Base-by-base conservation (phyloP, 2,888 invertebrate genomes). In the Leucophora obtusa region DNA sequence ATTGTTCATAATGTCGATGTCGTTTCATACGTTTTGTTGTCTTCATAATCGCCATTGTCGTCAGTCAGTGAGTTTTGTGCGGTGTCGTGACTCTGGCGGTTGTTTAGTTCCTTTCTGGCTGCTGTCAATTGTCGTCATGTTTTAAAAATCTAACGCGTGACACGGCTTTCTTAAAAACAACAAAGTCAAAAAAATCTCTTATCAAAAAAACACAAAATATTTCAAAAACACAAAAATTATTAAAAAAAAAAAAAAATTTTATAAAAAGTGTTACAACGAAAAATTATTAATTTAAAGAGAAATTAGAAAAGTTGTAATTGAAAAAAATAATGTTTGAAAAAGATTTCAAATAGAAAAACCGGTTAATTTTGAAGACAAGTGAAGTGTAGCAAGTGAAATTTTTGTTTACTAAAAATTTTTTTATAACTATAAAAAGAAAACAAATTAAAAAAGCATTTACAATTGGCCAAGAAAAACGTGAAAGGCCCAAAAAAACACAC, bases 41-140 rank as follows among this genome's bases (percentile, higher is more conserved):
- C 80, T 80, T 80, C 80, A 79, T 80, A 75, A 80, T 80, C 80
- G 80, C 80, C 80, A 80, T 80, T 80, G 79, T 80, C 84, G 84
- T 83, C 83, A 84, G 84, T 83, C 83, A 87, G 86, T 86, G 85
- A 87, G 86, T 88, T 87, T 86, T 82, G 85, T 86, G 88, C 86
- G 85, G 85, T 86, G 86, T 86, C 85, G 86, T 80, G 79, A 80
- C 79, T 80, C 85, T 86, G 85, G 87, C 87, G 87, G 87, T 84
- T 86, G 86, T 88, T 88, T 87, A 89, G 89, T 89, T 89, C 89
- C 89, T 89, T 89, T 89, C 87, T 88, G 88, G 89, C 89, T 89
- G 89, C 88, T 86, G 89, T 89, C 88, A 88, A 89, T 87, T 87
- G 89, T 89, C 88, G 89, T 89, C 89, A 88, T 89, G 85, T 85